Evolutionary conservation across 2,888 invertebrate genomes (phyloP), one percentile per base, ranked within the genome.

Genomic region (Limnephilus auricula): DNA sequence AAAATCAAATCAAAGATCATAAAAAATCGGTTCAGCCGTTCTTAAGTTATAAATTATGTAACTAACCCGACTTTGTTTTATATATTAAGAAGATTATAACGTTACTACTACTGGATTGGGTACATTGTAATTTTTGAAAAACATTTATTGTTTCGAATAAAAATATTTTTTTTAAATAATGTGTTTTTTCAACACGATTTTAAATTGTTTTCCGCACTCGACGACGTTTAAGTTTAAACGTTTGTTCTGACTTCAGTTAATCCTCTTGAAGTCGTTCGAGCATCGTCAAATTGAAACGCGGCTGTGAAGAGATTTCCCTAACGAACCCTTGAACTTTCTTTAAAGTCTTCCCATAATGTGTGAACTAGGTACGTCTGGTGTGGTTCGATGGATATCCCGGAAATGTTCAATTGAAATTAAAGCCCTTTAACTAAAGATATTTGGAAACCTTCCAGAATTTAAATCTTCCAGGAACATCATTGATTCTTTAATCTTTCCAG

Each of bases 241-340:
- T 65, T 65, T 65, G 25, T 65, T 65, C 25, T 65, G n/a, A 65
- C n/a, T 65, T 65, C 65, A 65, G 65, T 65, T 65, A 65, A 25
- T 65, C 25, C n/a, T 2, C 25, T 65, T 25, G 65, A 65, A 65
- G 9, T 25, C 10, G 15, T 32, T 80, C 31, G 32, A 80, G 80
- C 32, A 80, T 32, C 31, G 9, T 80, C 31, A 6, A 80, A 80
- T 32, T 80, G 80, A 80, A 80, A 80, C 18, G 12, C 79, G 31
- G 31, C 80, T 80, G 30, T 18, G 32, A 32, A 31, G 80, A 80
- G 80, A 80, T 80, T 80, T 80, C 80, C 18, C 30, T 80, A 80
- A 32, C 65, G 65, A 65, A 65, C n/a, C n/a, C 65, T 25, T 65
- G 25, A 65, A 65, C 65, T 65, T n/a, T 65, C 25, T 65, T 65